These are phyloP conservation scores for Dasyornis broadbenti DNA, from an alignment of 2,113 vertebrate species.

Conservation along the genomic window DNA sequence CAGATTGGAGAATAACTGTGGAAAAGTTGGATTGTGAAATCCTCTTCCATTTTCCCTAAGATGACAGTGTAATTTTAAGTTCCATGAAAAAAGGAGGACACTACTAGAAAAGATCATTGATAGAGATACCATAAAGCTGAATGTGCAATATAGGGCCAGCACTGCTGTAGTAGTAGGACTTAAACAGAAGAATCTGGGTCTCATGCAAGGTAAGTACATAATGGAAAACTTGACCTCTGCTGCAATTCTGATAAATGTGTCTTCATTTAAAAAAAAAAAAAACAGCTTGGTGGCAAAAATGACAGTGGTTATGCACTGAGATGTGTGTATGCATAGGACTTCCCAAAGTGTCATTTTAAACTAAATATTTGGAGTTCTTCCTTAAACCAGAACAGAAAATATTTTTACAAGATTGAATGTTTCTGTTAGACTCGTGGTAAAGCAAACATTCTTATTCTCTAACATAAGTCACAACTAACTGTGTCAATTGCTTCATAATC, in stretches of 20 bases:
- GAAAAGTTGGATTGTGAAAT: not conserved
- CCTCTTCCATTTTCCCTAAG: not conserved
- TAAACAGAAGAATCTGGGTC: not conserved
- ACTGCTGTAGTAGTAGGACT: not conserved
- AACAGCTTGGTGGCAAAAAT: not conserved
- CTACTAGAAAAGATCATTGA: not conserved
- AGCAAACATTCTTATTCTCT: not conserved
- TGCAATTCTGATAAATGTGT: not conserved
- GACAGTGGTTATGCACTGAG: not conserved
- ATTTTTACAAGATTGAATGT: not conserved
- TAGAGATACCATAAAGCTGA: not conserved
- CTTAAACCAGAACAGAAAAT: not conserved
- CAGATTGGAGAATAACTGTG: not conserved
- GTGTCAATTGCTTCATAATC: not conserved
- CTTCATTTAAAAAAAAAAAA: not conserved
- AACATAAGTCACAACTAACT: not conserved
- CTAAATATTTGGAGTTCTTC: not conserved
- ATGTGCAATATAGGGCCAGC: not conserved
- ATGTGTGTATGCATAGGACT: not conserved
- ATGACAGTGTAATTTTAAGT: not conserved
- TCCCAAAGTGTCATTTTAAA: not conserved
- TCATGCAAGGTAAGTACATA: not conserved
- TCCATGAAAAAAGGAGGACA: not conserved
- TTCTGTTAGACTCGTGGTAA: not conserved
- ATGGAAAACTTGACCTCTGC: not conserved